Conservation (phyloP, 2,113 vertebrate species). For the Caranx melampygus region DNA sequence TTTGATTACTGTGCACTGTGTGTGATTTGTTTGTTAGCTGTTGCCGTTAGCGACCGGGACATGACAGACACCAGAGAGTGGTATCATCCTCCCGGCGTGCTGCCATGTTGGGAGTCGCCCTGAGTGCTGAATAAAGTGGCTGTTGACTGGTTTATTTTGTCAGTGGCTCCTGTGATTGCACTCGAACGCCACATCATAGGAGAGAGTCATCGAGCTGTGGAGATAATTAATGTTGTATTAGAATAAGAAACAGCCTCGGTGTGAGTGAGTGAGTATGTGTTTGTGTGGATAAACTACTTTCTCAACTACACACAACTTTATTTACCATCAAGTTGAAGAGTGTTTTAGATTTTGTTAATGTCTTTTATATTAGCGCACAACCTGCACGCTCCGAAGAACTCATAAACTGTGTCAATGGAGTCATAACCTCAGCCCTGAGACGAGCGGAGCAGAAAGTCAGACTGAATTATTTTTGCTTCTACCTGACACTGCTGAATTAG, state of each 20-base stretch:
- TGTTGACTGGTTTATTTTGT: constrained; percentile 36
- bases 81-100: constrained; percentile 8
- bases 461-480: constrained; percentile 56
- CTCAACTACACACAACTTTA: not conserved
- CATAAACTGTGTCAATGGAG: constrained; percentile 70
- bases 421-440: constrained; percentile 76
- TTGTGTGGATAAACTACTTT: not conserved
- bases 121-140: constrained; percentile 37
- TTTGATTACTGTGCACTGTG: constrained; percentile 19
- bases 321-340: constrained; percentile 30
- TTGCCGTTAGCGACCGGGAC: constrained; percentile 33
- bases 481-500: constrained; percentile 85
- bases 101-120: constrained; percentile 49
- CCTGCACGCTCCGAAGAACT: constrained; percentile 37
- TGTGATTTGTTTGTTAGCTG: constrained; percentile 34
- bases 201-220: not conserved
- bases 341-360: constrained; percentile 17
- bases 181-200: constrained; percentile 16
- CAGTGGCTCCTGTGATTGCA: constrained; percentile 39
- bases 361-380: not conserved
- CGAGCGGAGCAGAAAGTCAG: constrained; percentile 56
- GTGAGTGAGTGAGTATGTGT: not conserved
- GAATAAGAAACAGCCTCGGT: constrained; percentile 12
- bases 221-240: constrained; percentile 28
- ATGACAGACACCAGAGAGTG: not conserved